Base-by-base conservation (phyloP, 2,113 vertebrate species). In the Charina bottae region DNA sequence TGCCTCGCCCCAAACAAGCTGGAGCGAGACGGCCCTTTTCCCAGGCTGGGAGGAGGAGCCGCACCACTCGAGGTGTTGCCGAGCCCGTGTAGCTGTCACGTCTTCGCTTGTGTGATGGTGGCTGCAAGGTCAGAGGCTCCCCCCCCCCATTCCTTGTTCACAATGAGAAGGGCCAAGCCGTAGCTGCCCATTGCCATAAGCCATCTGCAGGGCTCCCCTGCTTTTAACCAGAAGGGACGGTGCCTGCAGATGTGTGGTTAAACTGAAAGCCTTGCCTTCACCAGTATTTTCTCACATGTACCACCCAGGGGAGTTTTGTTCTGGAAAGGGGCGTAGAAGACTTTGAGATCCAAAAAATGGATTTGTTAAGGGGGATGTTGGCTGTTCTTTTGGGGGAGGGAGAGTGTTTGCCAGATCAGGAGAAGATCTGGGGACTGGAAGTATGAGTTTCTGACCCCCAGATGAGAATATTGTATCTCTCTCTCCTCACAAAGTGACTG, bases 1-100 rank as follows among this genome's bases (percentile, higher is more conserved):
- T 94, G 78, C 96, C 96, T 96, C 95, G 92, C 95, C 96, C 95
- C 95, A 97, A 96, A 93, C 93, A 85, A 83, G 42, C 83, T 95
- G 94, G 95, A 95, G 97, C 96, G 92, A 92, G 95, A 86, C 94
- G 93, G 95, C 92, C 54, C 93, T 97, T 87, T 94, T 92, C 93
- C 94, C 0, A 94, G 87, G 95, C 94, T 91, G 95, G 92, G 91
- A 86, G 94, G 93, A 96, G 95, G 93, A 85, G 89, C 56, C 91
- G 96, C 94, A 94, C 94, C 94, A 95, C 19, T 83, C 92, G 93
- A 95, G 96, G 94, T 91, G 15, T 95, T 12, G n/a, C 26, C 23
- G 17, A 87, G 60, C 2, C 42, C 17, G 1, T 13, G 37, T 59
- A 37, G 26, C 37, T n/a, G 37, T 4, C 2, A 83, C 11, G 3